phyloP scores from a whole-genome alignment of 2,113 vertebrate species.

The Phrynocephalus versicolor region DNA sequence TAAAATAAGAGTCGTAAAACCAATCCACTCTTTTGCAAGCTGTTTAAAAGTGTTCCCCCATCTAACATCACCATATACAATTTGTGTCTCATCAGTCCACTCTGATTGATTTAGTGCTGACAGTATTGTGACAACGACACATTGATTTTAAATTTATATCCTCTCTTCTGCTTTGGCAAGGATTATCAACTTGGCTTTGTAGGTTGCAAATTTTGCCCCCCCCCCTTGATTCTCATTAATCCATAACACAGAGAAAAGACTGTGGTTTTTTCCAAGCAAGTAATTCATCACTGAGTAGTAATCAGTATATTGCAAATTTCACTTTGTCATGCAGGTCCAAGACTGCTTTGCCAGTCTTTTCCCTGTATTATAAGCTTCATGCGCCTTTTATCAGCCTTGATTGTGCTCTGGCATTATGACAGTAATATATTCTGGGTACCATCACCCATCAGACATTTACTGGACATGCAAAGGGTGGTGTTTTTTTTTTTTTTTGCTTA shows the following conservation, averaged over 20 bases:
- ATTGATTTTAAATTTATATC: background rate
- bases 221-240: background rate
- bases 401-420: background rate
- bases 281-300: background rate
- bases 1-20: background rate
- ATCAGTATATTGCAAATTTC: background rate
- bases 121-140: background rate
- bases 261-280: background rate
- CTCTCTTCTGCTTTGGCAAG: background rate
- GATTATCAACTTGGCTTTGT: background rate
- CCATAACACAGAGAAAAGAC: background rate
- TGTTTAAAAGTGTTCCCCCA: background rate
- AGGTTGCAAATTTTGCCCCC: background rate
- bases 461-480: no score
- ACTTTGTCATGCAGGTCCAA: background rate
- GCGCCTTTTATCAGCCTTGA: background rate
- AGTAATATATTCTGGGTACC: background rate
- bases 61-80: background rate
- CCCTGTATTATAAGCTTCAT: background rate
- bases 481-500: no score
- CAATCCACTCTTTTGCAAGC: background rate
- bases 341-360: background rate
- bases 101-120: constrained; percentile 5
- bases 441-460: background rate
- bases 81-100: background rate